Conservation (phyloP, 2,113 vertebrate genomes). For the Prochilodus magdalenae region DNA sequence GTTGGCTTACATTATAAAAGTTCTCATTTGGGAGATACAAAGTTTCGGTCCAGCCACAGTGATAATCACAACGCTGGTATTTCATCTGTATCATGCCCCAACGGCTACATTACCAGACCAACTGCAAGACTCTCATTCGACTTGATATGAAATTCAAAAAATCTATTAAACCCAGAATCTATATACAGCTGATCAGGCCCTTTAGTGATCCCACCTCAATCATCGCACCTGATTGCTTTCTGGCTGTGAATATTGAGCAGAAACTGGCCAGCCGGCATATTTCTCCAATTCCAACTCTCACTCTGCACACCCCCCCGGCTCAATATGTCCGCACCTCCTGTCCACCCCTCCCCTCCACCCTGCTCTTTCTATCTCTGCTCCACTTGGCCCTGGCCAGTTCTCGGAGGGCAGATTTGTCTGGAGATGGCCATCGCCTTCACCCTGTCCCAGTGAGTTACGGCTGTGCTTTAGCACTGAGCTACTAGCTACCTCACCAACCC, state of each 20-base stretch:
- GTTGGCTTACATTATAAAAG: too few relatives aligned
- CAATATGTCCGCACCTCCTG: conserved; percentile 34
- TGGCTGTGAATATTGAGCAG: conserved; percentile 4
- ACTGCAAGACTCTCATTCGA: background rate
- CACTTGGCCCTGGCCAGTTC: conserved; percentile 35
- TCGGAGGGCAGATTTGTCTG: conserved; percentile 53
- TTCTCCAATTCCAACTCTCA: background rate
- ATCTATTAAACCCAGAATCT: conserved; percentile 21
- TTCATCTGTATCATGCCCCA: background rate
- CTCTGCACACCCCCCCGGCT: background rate
- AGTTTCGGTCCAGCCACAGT: too few relatives aligned
- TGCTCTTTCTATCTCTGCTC: conserved; percentile 49
- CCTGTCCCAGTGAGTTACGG: conserved; percentile 58
- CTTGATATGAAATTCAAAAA: conserved; percentile 32
- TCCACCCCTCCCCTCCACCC: conserved; percentile 10
- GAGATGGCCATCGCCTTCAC: conserved; percentile 52
- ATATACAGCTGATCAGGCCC: background rate
- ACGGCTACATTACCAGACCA: background rate
- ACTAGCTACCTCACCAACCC: background rate
- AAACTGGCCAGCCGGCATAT: background rate
- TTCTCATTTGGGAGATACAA: too few relatives aligned
- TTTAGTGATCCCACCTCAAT: conserved; percentile 21
- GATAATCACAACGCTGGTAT: background rate
- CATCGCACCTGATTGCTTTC: conserved; percentile 36
- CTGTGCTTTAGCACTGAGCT: conserved; percentile 59